phyloP scores from a whole-genome alignment of 2,888 invertebrate genomes.

The Apodemia zela region DNA sequence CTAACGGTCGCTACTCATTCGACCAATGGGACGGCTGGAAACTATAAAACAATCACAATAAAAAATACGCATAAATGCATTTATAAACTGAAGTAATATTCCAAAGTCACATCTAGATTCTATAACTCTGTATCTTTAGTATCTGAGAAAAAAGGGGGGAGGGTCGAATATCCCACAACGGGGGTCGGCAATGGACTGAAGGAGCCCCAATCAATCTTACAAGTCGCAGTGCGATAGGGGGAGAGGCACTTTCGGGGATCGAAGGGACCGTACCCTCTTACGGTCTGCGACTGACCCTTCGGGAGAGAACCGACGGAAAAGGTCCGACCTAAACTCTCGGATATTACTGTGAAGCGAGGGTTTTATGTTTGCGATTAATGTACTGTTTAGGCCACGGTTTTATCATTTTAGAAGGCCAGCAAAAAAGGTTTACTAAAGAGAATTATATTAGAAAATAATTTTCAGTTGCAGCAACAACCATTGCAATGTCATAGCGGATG shows the following conservation, averaged over 20 bases:
- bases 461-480: no score
- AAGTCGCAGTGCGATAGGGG: constrained; percentile 67
- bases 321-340: constrained; percentile 63
- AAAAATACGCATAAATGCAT: no score
- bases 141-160: constrained; percentile 72
- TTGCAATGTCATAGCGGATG: no score
- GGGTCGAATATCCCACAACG: constrained; percentile 72
- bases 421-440: constrained; percentile 32
- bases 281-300: constrained; percentile 71
- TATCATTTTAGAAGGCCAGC: constrained; percentile 16
- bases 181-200: constrained; percentile 78
- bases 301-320: constrained; percentile 54
- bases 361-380: constrained; percentile 39
- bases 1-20: no score
- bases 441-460: constrained; percentile 11
- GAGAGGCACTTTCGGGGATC: constrained; percentile 55
- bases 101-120: constrained; percentile 43
- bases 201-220: constrained; percentile 82
- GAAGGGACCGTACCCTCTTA: constrained; percentile 77
- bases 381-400: constrained; percentile 32
- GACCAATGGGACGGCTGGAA: no score
- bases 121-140: constrained; percentile 51
- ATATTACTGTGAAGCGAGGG: constrained; percentile 34
- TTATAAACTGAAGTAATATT: no score
- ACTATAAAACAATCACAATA: no score